Conservation (phyloP, 1,140 invertebrate genomes). For the Yoshiicerus persimilis region DNA sequence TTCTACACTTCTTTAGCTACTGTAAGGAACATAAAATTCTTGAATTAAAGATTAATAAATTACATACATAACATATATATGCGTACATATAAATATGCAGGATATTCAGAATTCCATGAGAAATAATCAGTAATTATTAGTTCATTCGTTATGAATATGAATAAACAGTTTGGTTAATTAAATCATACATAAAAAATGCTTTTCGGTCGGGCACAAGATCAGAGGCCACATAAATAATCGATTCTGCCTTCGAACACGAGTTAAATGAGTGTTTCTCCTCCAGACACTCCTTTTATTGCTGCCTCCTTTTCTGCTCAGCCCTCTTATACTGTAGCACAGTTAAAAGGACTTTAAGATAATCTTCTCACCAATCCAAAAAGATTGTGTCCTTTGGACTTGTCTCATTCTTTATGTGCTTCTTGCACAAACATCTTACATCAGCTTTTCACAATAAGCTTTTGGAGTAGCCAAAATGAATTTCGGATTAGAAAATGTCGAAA, state of each 20-base stretch:
- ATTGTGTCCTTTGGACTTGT: neutral
- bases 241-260: too few species aligned
- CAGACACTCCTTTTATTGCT: neutral
- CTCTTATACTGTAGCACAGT: neutral
- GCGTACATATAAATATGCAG: too few species aligned
- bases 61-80: too few species aligned
- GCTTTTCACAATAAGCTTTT: neutral
- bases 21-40: too few species aligned
- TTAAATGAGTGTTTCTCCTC: neutral
- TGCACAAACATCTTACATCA: neutral
- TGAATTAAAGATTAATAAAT: too few species aligned
- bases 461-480: neutral
- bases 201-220: neutral
- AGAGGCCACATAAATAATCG: neutral
- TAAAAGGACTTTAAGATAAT: neutral
- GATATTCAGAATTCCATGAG: too few species aligned
- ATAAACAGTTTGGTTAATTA: too few species aligned
- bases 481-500: conserved; percentile 22
- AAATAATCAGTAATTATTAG: too few species aligned
- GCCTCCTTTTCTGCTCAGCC: neutral
- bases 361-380: neutral
- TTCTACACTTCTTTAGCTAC: too few species aligned
- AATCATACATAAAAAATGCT: neutral
- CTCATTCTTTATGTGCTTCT: neutral
- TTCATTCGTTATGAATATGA: too few species aligned